These are phyloP conservation scores for Cantharis flavilabris DNA, from an alignment of 2,888 invertebrate species.

Conservation along the genomic window DNA sequence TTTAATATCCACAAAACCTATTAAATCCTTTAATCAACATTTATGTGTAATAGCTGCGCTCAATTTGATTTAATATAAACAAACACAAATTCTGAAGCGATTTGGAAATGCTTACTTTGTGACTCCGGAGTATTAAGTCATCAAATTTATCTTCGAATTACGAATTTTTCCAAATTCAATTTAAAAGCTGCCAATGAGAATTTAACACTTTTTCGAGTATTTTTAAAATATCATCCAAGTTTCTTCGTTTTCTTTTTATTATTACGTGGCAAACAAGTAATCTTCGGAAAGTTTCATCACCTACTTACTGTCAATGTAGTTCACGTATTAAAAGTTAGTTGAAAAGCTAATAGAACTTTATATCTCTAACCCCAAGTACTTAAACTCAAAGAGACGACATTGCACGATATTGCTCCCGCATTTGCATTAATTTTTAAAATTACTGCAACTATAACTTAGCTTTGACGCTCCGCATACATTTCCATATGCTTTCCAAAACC, in stretches of 20 bases:
- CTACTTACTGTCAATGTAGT: not conserved
- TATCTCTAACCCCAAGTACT: not conserved
- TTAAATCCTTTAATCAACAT: not conserved
- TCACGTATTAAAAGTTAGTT: not conserved
- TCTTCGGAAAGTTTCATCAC: not conserved
- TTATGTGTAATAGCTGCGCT: not conserved
- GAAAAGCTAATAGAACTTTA: not conserved
- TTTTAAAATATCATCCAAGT: not conserved
- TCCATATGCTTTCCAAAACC: not conserved
- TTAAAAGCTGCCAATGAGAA: not conserved
- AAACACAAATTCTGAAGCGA: not conserved
- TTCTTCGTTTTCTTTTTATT: not conserved
- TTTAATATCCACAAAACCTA: not conserved
- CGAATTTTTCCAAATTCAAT: not conserved
- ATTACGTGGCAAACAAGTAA: not conserved
- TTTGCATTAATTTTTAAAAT: not conserved
- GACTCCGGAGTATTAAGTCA: not conserved
- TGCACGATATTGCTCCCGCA: not conserved
- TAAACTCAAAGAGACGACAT: not conserved
- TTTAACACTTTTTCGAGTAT: not conserved
- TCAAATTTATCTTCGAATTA: not conserved
- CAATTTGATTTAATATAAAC: not conserved
- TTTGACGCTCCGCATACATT: not conserved
- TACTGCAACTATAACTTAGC: not conserved
- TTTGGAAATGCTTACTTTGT: not conserved